These are phyloP conservation scores for Dicyrtomina minuta DNA, from an alignment of 2,888 invertebrate genomes.

Conservation along the genomic window DNA sequence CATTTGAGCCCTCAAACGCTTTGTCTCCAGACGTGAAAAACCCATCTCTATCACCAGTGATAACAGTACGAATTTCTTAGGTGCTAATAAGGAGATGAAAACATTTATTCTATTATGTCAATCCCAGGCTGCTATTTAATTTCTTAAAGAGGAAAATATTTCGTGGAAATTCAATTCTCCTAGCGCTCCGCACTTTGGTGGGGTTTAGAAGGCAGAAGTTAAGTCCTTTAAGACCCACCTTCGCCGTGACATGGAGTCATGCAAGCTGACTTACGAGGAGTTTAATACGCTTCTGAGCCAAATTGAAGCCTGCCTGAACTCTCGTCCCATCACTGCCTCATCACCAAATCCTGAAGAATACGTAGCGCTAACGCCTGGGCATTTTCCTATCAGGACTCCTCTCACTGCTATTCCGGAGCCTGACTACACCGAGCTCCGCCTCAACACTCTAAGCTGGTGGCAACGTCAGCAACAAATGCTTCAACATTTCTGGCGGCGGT, in stretches of 20 bases:
- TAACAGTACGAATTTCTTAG: constrained; percentile 41
- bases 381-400: constrained; percentile 54
- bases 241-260: not conserved
- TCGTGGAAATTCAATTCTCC: constrained; percentile 20
- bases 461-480: constrained; percentile 52
- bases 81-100: constrained; percentile 36
- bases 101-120: too few relatives aligned
- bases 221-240: constrained; percentile 42
- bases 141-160: constrained; percentile 17
- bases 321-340: constrained; percentile 51
- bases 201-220: constrained; percentile 43
- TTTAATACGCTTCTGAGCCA: constrained; percentile 32
- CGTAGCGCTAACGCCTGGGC: constrained; percentile 53
- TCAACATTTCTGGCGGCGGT: constrained; percentile 51
- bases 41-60: constrained; percentile 36
- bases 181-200: constrained; percentile 28
- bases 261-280: constrained; percentile 16
- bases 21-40: constrained; percentile 32
- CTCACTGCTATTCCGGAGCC: constrained; percentile 52
- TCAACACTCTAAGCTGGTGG: constrained; percentile 49
- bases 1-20: constrained; percentile 36
- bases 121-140: too few relatives aligned
- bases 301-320: constrained; percentile 54
- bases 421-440: constrained; percentile 39
- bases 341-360: constrained; percentile 52